These are phyloP conservation scores for Melanocharis versteri DNA, from an alignment of 2,113 vertebrate species.

Conservation along the genomic window DNA sequence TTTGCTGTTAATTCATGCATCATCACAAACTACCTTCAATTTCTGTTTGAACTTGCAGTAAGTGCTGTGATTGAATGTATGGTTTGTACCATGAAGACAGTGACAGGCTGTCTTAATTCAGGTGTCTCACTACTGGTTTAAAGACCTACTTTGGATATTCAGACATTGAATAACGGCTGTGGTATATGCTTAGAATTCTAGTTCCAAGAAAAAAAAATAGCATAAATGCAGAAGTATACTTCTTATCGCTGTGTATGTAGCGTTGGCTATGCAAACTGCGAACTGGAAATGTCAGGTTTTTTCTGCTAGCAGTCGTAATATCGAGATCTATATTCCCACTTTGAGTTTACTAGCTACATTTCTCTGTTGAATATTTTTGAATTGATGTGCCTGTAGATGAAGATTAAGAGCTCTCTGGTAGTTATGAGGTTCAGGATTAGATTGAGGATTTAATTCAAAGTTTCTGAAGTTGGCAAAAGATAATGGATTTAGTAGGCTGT, in stretches of 20 bases:
- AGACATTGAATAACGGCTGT: not conserved
- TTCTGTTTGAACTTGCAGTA: not conserved
- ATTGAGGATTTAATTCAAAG: not conserved
- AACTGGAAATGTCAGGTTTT: not conserved
- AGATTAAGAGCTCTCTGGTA: not conserved
- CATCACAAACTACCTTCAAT: not conserved
- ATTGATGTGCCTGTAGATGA: not conserved
- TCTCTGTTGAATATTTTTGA: not conserved
- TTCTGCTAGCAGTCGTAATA: not conserved
- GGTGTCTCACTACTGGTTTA: not conserved
- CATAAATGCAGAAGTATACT: not conserved
- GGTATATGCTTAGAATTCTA: not conserved
- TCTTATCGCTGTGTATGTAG: not conserved
- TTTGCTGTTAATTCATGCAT: not conserved
- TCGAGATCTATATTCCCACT: not conserved
- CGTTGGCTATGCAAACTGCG: not conserved
- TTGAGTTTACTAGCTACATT: not conserved
- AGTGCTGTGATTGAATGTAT: not conserved
- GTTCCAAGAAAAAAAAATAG: rapidly evolving
- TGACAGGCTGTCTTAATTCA: not conserved
- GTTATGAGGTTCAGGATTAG: not conserved
- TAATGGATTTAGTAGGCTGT: not conserved
- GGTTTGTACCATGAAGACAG: not conserved
- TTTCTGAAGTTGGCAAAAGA: not conserved
- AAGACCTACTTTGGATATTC: not conserved